Conservation (phyloP, 2,888 invertebrate species). For the Silvanus unidentatus region DNA sequence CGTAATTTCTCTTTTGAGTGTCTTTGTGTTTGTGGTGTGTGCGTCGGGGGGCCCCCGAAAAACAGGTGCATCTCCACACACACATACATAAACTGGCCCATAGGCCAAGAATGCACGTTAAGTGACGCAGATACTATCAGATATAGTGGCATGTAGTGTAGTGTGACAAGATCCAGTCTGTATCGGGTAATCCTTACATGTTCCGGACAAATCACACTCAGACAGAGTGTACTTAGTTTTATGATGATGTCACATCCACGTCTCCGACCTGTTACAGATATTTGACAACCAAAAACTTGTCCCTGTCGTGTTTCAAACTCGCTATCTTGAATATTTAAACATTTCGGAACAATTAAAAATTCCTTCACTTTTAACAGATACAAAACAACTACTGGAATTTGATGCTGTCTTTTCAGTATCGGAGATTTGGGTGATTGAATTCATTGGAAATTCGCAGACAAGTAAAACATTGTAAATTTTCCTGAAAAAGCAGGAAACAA, state of each 20-base stretch:
- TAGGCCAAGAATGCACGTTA: constrained; percentile 14
- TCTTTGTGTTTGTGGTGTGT: too few species aligned
- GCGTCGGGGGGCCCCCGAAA: too few species aligned
- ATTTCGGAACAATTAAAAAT: constrained; percentile 23
- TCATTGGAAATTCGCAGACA: too few species aligned
- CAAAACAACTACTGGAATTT: background rate
- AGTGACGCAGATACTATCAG: constrained; percentile 32
- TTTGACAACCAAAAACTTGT: constrained; percentile 8
- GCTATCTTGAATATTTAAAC: background rate
- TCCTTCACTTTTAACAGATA: constrained; percentile 10
- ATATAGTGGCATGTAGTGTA: constrained; percentile 25
- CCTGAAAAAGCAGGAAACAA: too few species aligned
- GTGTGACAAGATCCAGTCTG: constrained; percentile 30
- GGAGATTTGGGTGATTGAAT: too few species aligned
- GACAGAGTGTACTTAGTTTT: constrained; percentile 11
- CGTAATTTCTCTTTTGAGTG: too few species aligned
- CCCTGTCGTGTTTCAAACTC: constrained; percentile 9
- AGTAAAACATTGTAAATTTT: too few species aligned
- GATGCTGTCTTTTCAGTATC: too few species aligned
- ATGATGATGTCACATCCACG: constrained; percentile 8
- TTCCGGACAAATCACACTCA: constrained; percentile 26
- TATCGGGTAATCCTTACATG: constrained; percentile 29
- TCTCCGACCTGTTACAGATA: constrained; percentile 9
- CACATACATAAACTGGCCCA: background rate
- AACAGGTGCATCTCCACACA: background rate